Evolutionary conservation across 2,888 invertebrate genomes (phyloP), one percentile per base, ranked within the genome.

Genomic region (Coremacera marginata): DNA sequence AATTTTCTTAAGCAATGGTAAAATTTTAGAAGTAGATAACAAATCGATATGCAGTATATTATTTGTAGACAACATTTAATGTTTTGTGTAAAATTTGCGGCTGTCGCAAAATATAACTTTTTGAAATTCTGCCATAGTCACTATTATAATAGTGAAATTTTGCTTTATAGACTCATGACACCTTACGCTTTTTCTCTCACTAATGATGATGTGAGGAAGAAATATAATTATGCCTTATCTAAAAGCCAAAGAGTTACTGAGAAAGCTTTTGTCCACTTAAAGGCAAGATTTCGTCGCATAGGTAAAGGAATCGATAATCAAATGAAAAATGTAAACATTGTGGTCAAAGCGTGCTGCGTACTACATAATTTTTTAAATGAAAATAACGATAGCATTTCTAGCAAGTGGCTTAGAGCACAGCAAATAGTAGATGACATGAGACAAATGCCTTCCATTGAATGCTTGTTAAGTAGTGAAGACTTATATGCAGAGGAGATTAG

Each of bases 241-340:
- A 76, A 76, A 74, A 75, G 70, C n/a, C 51, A 71, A 25, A 68
- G 34, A 60, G 60, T 73, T 4, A 73, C 73, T 22, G 77, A 73
- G 27, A 68, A 77, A 16, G 73, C 73, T 14, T 68, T 77, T 51
- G 49, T 27, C 1, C 67, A 77, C 16, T 14, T 67, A 51, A 77
- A 77, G 44, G 72, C 78, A 14, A 49, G 75, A n/a, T 80, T 78
- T 55, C 25, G 76, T 3, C 55, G 76, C 19, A 70, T 79, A 14
- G 71, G 71, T n/a, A 79, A 78, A 52, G 74, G 74, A 16, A 67
- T 80, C 16, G 77, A 75, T 8, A 75, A 77, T 55, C 27, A 70
- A 51, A 78, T 77, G n/a, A 22, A 37, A 2, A 79, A 78, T 44
- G 74, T 60, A 1, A 31, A 49, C 11, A 19, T 25, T 31, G 57